Base-by-base conservation (phyloP, 1,140 invertebrate genomes). In the Macrobrachium nipponense region DNA sequence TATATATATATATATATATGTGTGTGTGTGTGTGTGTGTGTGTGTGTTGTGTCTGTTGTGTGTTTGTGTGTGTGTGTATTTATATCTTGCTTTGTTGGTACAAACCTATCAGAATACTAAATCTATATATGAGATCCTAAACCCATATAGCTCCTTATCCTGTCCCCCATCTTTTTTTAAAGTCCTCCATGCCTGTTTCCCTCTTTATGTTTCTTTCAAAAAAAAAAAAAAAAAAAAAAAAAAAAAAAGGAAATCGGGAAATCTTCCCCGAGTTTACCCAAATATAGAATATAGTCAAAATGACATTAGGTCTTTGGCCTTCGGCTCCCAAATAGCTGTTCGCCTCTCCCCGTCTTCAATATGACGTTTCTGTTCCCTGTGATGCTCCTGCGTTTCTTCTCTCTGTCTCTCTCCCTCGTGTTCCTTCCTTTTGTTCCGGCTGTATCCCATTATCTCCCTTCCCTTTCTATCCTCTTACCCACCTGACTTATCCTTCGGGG, bases 1-100 rank as follows among this genome's bases (percentile, higher is more conserved):
- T 70, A 70, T 70, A 70, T 70, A 70, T 70, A 70, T 70, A 70
- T 70, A 70, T 70, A 70, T 70, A 70, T 70, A 70, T 70, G 20
- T 70, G 20, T 70, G 20, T 70, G 20, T 70, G 20, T 70, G 20
- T 70, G 20, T 73, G n/a, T 73, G n/a, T 73, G 20, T 70, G 20
- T 70, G 20, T 70, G 20, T 70, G 20, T 70, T n/a, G n/a, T n/a
- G n/a, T n/a, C n/a, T n/a, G n/a, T n/a, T n/a, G 20, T 70, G 20
- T 70, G 20, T 70, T 20, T 70, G 20, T 70, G 20, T 70, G 20
- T 70, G 20, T 73, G n/a, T 73, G n/a, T 73, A 36, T 73, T 6
- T 11, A 59, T 59, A 11, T 20, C 11, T 17, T 8, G 15, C 7
- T n/a, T 44, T 23, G 8, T 27, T 7, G 12, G 68, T 7, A 17